These are phyloP conservation scores for Drosophila mimetica DNA, from an alignment of 2,888 invertebrate genomes.

Conservation along the genomic window DNA sequence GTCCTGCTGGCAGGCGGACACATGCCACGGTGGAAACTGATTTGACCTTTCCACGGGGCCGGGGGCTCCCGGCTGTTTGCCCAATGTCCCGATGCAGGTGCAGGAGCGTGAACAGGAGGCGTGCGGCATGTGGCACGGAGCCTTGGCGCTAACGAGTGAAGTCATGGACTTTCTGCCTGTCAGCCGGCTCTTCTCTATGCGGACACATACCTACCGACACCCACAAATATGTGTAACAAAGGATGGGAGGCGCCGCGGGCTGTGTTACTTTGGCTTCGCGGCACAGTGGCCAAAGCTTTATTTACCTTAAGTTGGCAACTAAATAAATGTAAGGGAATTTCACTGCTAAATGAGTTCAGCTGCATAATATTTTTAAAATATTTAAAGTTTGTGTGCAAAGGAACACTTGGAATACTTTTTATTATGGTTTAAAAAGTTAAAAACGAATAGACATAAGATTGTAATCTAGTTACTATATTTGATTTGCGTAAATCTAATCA, in stretches of 20 bases:
- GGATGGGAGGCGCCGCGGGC: constrained; percentile 47
- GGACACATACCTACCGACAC: constrained; percentile 22
- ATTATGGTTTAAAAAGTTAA: too few species aligned
- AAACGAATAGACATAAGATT: too few species aligned
- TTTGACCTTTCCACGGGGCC: constrained; percentile 44
- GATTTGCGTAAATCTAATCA: too few species aligned
- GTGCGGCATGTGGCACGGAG: constrained; percentile 7
- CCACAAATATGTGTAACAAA: constrained; percentile 56
- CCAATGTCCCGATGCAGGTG: constrained; percentile 29
- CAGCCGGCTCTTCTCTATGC: constrained; percentile 6
- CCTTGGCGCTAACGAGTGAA: constrained; percentile 47
- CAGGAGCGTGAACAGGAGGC: constrained; percentile 27
- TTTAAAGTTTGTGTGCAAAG: too few species aligned
- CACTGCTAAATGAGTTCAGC: neutral
- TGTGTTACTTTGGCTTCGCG: constrained; percentile 53
- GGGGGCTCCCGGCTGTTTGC: constrained; percentile 33
- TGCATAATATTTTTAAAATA: too few species aligned
- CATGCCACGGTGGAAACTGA: constrained; percentile 42
- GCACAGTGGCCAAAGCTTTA: constrained; percentile 11
- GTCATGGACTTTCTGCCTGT: constrained; percentile 41
- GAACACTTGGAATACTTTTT: too few species aligned
- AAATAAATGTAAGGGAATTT: neutral
- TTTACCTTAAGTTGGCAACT: neutral
- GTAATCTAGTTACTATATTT: too few species aligned
- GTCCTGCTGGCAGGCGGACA: constrained; percentile 14